These are phyloP conservation scores for Limnephilus rhombicus DNA, from an alignment of 2,888 invertebrate genomes.

Conservation along the genomic window DNA sequence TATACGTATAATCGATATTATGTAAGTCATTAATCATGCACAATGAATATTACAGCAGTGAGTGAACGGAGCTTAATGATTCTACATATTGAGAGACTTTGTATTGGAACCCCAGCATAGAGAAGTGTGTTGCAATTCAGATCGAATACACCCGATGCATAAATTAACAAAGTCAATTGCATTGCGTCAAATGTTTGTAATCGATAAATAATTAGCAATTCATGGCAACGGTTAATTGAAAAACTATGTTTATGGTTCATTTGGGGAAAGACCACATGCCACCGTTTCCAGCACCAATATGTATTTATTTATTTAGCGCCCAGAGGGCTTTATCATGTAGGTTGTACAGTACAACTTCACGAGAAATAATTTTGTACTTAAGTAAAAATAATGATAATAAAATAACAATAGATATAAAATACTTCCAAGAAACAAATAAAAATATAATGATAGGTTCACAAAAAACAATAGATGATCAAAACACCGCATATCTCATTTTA, in stretches of 20 bases:
- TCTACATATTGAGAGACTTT: not conserved
- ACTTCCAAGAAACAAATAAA: no score
- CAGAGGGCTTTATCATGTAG: no score
- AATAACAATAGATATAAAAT: no score
- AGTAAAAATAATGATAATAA: no score
- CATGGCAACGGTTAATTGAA: not conserved
- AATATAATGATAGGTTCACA: no score
- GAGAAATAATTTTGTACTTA: no score
- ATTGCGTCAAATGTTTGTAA: constrained; percentile 32
- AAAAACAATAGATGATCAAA: no score
- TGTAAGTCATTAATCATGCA: not conserved
- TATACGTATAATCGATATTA: not conserved
- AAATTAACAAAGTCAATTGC: constrained; percentile 17
- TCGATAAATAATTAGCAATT: constrained; percentile 28
- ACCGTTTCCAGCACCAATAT: no score
- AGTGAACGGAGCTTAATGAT: not conserved
- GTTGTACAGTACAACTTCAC: no score
- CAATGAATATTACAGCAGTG: not conserved
- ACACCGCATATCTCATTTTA: no score
- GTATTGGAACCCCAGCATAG: not conserved
- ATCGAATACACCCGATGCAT: constrained; percentile 6
- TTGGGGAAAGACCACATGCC: not conserved
- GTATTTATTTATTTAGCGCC: no score
- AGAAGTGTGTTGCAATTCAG: not conserved
- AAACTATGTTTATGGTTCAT: constrained; percentile 29